Evolutionary conservation across 2,113 vertebrate genomes (phyloP), one percentile per base, ranked within the genome.

Genomic region (Aphyosemion australe): DNA sequence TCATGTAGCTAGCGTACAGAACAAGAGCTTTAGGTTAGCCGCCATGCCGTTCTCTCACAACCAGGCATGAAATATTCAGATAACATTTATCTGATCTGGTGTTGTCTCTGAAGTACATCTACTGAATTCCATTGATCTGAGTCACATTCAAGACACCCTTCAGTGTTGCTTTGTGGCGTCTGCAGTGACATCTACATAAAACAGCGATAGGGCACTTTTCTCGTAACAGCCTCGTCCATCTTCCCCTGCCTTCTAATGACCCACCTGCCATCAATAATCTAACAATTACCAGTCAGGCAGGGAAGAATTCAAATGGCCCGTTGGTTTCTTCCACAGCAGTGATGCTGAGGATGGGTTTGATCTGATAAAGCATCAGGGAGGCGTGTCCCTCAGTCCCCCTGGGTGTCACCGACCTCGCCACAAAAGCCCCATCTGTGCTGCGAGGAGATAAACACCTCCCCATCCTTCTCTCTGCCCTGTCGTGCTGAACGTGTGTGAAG

Each of bases 351-450:
- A 83, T 13, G 16, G 61, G 68, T 84, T 79, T 37, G 74, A 81
- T 85, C 72, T 69, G 66, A 81, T 78, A 70, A 75, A 43, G 50
- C 20, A 59, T 64, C 8, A 20, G 32, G 21, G 15, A 19, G 65
- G 65, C 18, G 66, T 63, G 71, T 79, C 42, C 39, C 62, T 60
- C 32, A 0, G 65, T 56, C 31, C 70, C 26, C 3, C 67, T 16
- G 77, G 39, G 68, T 69, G 74, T 69, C 73, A 69, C 41, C 6
- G 20, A 53, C 56, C 63, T 41, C n/a, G 1, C 41, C 42, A 76
- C 60, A 79, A 79, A 85, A 83, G 70, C 69, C 65, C 69, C 69
- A 78, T 85, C 60, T 45, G 66, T 76, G 68, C 68, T 69, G 68
- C 0, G n/a, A 66, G 42, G 65, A 83, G 75, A 81, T 84, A 72